Conservation (phyloP, 2,113 vertebrate species). For the Burhinus bistriatus region DNA sequence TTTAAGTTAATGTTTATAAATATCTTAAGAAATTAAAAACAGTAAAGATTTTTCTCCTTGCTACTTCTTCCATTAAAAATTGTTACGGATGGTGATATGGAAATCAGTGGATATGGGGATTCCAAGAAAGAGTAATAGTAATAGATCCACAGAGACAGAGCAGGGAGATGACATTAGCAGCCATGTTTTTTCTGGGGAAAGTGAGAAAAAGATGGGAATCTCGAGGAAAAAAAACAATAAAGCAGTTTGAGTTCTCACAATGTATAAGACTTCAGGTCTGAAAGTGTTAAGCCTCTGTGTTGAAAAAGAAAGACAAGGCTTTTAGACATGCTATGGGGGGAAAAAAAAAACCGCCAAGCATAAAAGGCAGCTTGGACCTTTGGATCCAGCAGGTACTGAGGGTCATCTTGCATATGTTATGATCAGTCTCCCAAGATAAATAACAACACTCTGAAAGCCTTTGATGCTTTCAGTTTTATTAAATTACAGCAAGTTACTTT, state of each 20-base stretch:
- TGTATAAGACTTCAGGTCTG: not conserved
- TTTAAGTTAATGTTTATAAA: not conserved
- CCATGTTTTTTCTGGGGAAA: not conserved
- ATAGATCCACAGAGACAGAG: not conserved
- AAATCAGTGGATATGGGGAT: not conserved
- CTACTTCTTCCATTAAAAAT: not conserved
- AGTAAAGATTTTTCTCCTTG: not conserved
- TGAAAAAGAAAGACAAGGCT: not conserved
- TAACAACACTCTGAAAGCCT: not conserved
- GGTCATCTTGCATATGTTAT: not conserved
- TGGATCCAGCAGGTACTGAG: not conserved
- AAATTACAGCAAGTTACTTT: slow-evolving; percentile 7
- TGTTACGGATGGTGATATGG: not conserved
- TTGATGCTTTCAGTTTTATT: slow-evolving; percentile 1
- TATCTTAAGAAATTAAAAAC: not conserved
- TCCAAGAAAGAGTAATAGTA: not conserved
- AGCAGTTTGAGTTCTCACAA: not conserved
- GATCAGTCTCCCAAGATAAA: not conserved
- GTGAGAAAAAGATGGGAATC: not conserved
- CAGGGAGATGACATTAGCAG: not conserved
- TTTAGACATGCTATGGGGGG: not conserved
- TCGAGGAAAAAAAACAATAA: not conserved
- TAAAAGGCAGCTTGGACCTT: not conserved
- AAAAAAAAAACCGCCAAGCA: not conserved
- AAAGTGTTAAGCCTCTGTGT: not conserved